phyloP scores from a whole-genome alignment of 2,113 vertebrate species.

The Petaurus breviceps region DNA sequence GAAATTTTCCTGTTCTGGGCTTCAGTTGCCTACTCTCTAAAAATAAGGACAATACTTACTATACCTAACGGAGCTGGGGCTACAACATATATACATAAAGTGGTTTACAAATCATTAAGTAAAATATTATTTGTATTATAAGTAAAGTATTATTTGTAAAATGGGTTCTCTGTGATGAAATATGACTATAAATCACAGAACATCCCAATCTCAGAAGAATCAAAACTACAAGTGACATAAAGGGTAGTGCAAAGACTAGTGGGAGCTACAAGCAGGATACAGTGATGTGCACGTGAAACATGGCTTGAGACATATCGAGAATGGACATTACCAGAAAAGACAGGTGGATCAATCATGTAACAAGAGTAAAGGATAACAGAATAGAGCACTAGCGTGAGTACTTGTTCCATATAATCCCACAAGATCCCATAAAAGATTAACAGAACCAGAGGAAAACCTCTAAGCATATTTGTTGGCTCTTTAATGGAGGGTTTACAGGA shows the following conservation, averaged over 20 bases:
- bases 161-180: background rate
- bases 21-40: background rate
- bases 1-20: background rate
- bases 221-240: background rate
- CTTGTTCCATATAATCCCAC: background rate
- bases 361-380: background rate
- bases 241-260: background rate
- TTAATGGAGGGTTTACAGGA: background rate
- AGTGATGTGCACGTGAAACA: background rate
- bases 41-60: background rate
- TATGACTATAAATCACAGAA: background rate
- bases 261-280: background rate
- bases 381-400: background rate
- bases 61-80: background rate
- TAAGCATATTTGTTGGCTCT: background rate
- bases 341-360: background rate
- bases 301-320: background rate
- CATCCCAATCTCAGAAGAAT: background rate
- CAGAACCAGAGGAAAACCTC: background rate
- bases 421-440: background rate
- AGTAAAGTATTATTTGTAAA: background rate
- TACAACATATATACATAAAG: background rate
- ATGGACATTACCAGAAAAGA: background rate
- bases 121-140: background rate
- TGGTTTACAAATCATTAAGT: background rate